A percentile compares a stretch with the other conserved stretches of the same genome.
phyloP scores from a whole-genome alignment of 2,797 vertebrate genomes.

The Nyctalus aviator region DNA sequence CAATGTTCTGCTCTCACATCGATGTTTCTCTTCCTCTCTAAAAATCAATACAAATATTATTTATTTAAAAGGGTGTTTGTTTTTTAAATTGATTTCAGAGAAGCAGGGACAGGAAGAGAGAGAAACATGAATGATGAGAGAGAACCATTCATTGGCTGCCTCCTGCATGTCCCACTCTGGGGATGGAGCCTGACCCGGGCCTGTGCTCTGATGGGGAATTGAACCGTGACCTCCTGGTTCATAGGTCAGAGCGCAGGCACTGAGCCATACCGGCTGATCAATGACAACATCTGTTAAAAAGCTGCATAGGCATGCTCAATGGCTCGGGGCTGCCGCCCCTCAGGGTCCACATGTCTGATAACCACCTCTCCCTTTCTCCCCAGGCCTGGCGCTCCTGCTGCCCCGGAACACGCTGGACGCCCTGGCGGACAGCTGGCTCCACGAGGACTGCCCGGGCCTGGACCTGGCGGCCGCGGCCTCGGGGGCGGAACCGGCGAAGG shows the following conservation, averaged over 20 bases:
- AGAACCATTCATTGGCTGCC: no score
- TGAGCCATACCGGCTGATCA: no score
- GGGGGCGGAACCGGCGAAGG: constrained; percentile 85
- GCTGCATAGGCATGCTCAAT: background rate
- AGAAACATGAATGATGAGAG: no score
- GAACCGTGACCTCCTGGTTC: no score
- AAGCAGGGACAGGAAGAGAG: no score
- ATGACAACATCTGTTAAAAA: background rate
- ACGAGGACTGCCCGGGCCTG: constrained; percentile 91
- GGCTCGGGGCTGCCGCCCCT: background rate
- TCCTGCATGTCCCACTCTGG: no score
- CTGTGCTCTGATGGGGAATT: no score
- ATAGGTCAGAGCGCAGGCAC: no score
- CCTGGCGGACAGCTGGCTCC: constrained; percentile 90
- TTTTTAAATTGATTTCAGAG: no score
- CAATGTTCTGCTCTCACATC: background rate
- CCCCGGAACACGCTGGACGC: constrained; percentile 85
- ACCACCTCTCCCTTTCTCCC: background rate
- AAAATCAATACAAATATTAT: background rate
- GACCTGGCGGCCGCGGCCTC: constrained; percentile 89
- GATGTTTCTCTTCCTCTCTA: background rate
- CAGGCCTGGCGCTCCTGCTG: constrained; percentile 82
- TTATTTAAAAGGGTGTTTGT: no score
- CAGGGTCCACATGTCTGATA: no score
- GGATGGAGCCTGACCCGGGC: no score